phyloP scores from a whole-genome alignment of 2,113 vertebrate species.

The Gambusia holbrooki region DNA sequence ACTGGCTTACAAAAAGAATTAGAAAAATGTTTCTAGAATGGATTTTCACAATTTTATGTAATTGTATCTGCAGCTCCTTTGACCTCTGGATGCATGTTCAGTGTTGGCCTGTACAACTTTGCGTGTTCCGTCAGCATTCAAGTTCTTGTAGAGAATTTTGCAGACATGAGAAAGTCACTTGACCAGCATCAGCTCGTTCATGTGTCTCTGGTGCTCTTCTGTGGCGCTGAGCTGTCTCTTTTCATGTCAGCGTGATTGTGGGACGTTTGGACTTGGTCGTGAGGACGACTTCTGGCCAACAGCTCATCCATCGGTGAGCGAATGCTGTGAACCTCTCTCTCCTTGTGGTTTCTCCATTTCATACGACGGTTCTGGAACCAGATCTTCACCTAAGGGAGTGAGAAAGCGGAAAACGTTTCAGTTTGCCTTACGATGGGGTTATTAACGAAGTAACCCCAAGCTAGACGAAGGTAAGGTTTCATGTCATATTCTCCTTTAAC shows the following conservation, averaged over 20 bases:
- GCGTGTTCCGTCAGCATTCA: background rate
- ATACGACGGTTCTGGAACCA: slow-evolving; percentile 99
- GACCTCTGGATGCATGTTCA: slow-evolving; percentile 4
- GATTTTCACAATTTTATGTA: slow-evolving; percentile 11
- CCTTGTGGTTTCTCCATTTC: slow-evolving; percentile 98
- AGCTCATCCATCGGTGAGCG: slow-evolving; percentile 76
- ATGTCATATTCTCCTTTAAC: background rate
- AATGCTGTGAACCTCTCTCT: slow-evolving; percentile 84
- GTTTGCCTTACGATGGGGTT: background rate
- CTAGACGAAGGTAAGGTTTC: background rate
- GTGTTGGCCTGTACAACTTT: slow-evolving; percentile 38
- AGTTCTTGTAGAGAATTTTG: slow-evolving; percentile 13
- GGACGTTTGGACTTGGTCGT: slow-evolving; percentile 52
- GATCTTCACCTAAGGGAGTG: slow-evolving; percentile 90
- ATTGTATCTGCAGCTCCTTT: slow-evolving; percentile 13
- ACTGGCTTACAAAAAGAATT: slow-evolving; percentile 9
- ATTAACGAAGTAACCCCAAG: background rate
- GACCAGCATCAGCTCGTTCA: slow-evolving; percentile 19
- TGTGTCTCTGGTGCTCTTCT: slow-evolving; percentile 45
- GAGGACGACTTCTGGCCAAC: slow-evolving; percentile 63
- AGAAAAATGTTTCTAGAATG: slow-evolving; percentile 2
- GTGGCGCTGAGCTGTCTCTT: slow-evolving; percentile 32
- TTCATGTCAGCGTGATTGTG: slow-evolving; percentile 33
- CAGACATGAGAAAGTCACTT: slow-evolving; percentile 28
- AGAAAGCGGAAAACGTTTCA: slow-evolving; percentile 8